Base-by-base conservation (phyloP, 92 coral and sea anemone genomes). In the Phymanthus crucifer region DNA sequence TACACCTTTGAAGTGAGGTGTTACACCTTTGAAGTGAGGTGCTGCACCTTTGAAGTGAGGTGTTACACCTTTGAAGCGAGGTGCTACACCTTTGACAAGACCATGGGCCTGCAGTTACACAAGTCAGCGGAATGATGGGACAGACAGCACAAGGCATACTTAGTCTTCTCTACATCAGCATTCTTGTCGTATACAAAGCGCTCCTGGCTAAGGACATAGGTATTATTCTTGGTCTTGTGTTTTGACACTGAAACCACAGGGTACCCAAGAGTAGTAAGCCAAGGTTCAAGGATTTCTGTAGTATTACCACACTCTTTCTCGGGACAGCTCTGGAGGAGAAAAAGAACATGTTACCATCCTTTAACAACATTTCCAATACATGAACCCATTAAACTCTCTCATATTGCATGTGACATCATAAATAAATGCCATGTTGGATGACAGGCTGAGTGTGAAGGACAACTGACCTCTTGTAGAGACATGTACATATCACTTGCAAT, bases 401-500 rank as follows among this genome's bases (percentile, higher is more conserved):
- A 19, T 23, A 2, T 54, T 19, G 27, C 64, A 54, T 54, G 64
- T 43, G 48, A 43, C 13, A 2, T 43, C 48, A 43, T n/a, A n/a
- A n/a, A n/a, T 43, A 17, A 2, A 14, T 17, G 14, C 48, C 48
- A 43, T 43, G 48, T 43, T 61, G 32, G 33, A 61, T 61, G 29
- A 61, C n/a, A n/a, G n/a, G n/a, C n/a, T n/a, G n/a, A 43, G 43
- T 43, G 13, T 43, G 13, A 9, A 23, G 26, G 18, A 21, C 38
- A 4, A 68, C 88, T 86, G 65, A 94, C 98, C 77, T 38, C 34
- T 40, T 89, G 80, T 36, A 95, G 94, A 12, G 92, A 90, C 19
- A 81, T 36, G 95, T 97, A 95, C 75, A 95, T 66, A 73, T 95
- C 99, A 46, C 85, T 89, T 0, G 92, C 86, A 46, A 46, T 70